A percentile compares a stretch with the other conserved stretches of the same genome.
These are phyloP conservation scores for Rhabdomys dilectus DNA, from an alignment of 2,113 vertebrate species.

Conservation along the genomic window DNA sequence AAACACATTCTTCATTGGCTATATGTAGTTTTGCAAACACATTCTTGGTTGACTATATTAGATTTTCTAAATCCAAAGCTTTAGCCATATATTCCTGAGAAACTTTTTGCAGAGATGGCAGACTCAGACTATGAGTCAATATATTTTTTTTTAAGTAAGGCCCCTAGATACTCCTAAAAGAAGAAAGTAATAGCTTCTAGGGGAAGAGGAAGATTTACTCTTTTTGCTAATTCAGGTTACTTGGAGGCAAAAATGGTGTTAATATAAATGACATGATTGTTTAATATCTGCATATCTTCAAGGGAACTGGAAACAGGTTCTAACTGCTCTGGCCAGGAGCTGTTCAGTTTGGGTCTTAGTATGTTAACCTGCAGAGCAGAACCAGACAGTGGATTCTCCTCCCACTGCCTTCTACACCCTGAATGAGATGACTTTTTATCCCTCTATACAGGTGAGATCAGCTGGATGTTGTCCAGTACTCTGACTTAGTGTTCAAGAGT, in stretches of 20 bases:
- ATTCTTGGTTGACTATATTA: neutral
- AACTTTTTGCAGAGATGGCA: neutral
- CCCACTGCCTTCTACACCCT: neutral
- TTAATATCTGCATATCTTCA: neutral
- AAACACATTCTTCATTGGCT: neutral
- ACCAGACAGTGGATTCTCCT: accelerated
- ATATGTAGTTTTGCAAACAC: too few relatives aligned
- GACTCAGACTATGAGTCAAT: neutral
- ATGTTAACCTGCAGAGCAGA: neutral
- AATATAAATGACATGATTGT: accelerated
- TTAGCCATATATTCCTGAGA: neutral
- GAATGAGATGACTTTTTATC: neutral
- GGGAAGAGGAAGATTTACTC: neutral
- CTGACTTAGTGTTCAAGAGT: neutral
- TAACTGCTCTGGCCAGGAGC: accelerated
- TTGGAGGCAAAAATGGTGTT: neutral
- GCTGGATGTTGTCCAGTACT: neutral
- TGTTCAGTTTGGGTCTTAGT: neutral
- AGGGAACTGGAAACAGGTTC: neutral
- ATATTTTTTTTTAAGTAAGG: neutral
- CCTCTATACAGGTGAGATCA: neutral
- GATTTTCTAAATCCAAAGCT: neutral
- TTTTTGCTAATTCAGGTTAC: neutral
- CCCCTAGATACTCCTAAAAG: neutral
- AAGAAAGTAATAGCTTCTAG: neutral